Conservation (phyloP, 2,797 vertebrate genomes). For the Prunella strophiata region DNA sequence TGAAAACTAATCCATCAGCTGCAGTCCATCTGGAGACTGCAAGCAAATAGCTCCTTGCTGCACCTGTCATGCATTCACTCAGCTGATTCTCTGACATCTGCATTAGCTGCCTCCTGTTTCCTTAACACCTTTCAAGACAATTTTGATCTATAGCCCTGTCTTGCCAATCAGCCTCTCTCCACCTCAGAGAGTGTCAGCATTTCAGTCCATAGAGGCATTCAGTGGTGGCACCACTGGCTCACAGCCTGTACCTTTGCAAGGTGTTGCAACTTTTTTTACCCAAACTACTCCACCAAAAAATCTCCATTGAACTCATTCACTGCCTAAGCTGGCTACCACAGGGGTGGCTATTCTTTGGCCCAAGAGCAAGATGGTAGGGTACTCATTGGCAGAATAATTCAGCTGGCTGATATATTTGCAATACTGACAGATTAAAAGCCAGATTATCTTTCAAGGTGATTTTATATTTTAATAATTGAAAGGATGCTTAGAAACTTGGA, state of each 20-base stretch:
- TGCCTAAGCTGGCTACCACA: not conserved
- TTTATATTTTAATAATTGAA: not conserved
- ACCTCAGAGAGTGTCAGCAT: fast-evolving
- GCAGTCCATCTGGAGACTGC: not conserved
- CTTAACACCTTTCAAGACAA: not conserved
- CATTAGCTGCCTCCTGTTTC: not conserved
- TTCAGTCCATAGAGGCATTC: not conserved
- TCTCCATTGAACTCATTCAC: not conserved
- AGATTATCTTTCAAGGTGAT: not conserved
- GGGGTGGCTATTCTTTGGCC: not conserved
- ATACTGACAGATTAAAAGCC: not conserved
- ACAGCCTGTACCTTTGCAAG: not conserved
- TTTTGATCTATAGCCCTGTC: not conserved
- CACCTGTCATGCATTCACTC: not conserved
- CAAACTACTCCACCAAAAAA: not conserved
- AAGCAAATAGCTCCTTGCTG: not conserved
- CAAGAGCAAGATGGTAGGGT: not conserved
- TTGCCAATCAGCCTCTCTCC: not conserved
- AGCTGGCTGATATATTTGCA: not conserved
- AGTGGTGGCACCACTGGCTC: not conserved
- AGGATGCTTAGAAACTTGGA: not conserved
- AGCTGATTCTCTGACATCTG: not conserved
- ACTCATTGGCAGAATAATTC: not conserved
- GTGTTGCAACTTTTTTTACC: not conserved
- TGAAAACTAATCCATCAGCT: not conserved